A percentile compares a stretch with the other conserved stretches of the same genome.
Conservation (phyloP, 1,140 invertebrate species). For the Brachionus calyciflorus region DNA sequence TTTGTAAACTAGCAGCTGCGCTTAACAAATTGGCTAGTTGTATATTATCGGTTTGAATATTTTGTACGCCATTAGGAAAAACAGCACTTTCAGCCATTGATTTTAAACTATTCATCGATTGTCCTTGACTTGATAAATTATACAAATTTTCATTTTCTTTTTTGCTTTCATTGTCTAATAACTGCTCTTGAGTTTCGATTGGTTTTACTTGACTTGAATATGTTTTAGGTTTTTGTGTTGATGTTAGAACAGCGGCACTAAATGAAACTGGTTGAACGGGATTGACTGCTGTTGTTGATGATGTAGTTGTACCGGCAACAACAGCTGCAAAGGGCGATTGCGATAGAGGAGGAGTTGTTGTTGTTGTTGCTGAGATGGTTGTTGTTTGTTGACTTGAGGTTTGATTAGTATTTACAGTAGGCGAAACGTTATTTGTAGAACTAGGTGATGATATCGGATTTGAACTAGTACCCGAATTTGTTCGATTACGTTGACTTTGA, state of each 20-base stretch:
- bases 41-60: not conserved
- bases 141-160: constrained; percentile 13
- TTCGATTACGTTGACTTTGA: not conserved
- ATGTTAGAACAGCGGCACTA: not conserved
- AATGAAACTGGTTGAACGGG: not conserved
- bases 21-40: not conserved
- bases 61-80: not conserved
- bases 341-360: constrained; percentile 23
- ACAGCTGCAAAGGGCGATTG: constrained; percentile 25
- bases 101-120: not conserved
- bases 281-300: no score
- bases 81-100: not conserved
- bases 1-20: not conserved
- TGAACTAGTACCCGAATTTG: not conserved
- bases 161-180: not conserved
- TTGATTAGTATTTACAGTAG: constrained; percentile 33
- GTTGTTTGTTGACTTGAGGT: constrained; percentile 8
- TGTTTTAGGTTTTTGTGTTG: not conserved
- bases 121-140: not conserved
- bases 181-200: not conserved
- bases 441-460: not conserved
- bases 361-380: not conserved
- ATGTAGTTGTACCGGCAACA: constrained; percentile 5
- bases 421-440: not conserved
- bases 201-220: constrained; percentile 26